These are phyloP conservation scores for Thinocorus orbignyianus DNA, from an alignment of 2,113 vertebrate genomes.

Conservation along the genomic window DNA sequence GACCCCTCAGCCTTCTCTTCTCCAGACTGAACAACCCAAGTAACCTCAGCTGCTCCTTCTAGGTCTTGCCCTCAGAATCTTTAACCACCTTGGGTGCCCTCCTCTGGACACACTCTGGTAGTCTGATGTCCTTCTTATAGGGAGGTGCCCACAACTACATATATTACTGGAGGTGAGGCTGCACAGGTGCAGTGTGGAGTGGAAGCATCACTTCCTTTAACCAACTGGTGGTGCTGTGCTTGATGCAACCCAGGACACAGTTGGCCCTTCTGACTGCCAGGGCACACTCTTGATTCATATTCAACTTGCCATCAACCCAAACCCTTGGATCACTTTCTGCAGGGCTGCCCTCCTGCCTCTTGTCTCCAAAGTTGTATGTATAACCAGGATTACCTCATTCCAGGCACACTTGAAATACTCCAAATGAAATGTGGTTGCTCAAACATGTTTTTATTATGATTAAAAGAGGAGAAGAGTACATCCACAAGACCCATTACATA, in stretches of 20 bases:
- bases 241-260: accelerated
- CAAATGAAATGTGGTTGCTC: background rate
- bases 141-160: accelerated
- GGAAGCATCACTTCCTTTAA: background rate
- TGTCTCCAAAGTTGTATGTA: accelerated
- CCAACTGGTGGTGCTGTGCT: accelerated
- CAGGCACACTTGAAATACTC: background rate
- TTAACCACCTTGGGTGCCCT: background rate
- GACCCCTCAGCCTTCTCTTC: background rate
- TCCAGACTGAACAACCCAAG: background rate
- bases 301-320: background rate
- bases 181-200: accelerated
- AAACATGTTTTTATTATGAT: constrained; percentile 33
- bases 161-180: accelerated
- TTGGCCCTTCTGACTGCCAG: background rate
- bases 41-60: background rate
- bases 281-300: background rate
- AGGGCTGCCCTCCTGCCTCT: background rate
- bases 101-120: background rate
- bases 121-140: background rate
- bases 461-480: background rate
- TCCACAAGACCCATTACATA: background rate
- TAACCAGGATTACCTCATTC: background rate
- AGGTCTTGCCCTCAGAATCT: background rate
- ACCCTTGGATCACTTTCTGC: background rate